Evolutionary conservation across 2,888 invertebrate genomes (phyloP), one percentile per base, ranked within the genome.

Genomic region (Drosophila austrosaltans): DNA sequence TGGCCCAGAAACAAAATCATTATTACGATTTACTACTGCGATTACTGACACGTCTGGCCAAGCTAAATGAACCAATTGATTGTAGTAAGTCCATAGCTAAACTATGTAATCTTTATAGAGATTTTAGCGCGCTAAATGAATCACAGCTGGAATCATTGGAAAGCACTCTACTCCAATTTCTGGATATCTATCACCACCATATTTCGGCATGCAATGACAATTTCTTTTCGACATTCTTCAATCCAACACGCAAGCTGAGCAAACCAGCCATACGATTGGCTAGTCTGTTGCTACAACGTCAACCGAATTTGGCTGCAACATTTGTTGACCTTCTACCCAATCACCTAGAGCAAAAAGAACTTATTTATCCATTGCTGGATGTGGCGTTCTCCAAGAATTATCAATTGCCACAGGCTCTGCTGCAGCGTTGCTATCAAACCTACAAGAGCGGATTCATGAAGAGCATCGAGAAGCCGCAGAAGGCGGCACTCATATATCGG

Each of bases 381-480:
- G 93, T 83, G 73, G 93, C 83, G 84, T 94, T 92, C 88, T 89
- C 76, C 0, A 77, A 82, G 5, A 69, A 79, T n/a, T 68, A 89
- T 3, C 3, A 66, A 2, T 12, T 91, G 3, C 87, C 93, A 0
- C 91, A 93, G 42, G 91, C 93, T 28, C 91, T 95, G 30, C 89
- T 95, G 3, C 84, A 89, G 25, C 93, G 91, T 60, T 92, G 96
- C 63, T 95, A 93, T 82, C 92, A 93, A 54, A 93, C 94, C 81
- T 95, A 95, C 76, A 94, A 95, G 90, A 91, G 93, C 0, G 94
- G 95, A 73, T 94, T 96, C 40, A 90, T 93, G 60, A 95, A 95
- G 90, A 93, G 94, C 71, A 91, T 96, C 53, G 94, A 95, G 81
- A 95, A 95, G 85, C 96, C 95, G 0, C 95, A 95, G 72, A 96